Evolutionary conservation across 2,888 invertebrate genomes (phyloP), one percentile per base, ranked within the genome.

Genomic region (Netelia virgata): DNA sequence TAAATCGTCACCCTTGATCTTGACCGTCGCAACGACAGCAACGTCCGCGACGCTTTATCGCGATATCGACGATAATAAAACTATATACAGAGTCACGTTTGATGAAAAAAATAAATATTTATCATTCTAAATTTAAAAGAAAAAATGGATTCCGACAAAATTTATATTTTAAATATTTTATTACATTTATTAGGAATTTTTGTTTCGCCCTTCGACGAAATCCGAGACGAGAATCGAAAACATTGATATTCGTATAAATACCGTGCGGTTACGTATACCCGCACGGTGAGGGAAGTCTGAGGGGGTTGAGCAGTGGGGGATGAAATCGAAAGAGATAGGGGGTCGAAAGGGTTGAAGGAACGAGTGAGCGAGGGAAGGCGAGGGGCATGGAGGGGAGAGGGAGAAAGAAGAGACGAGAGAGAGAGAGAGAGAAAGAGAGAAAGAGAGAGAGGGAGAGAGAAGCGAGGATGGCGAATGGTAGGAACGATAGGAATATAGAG

Each of bases 401-500:
- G 41, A 53, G 11, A 43, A 47, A 1, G 50, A 50, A 23, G 23
- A 23, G 2, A 1, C 23, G 23, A 23, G 59, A 36, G 23, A 57
- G 47, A 73, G 66, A 14, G 66, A 61, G 74, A 18, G 53, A 64
- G 18, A 11, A 10, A 28, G 64, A 3, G 55, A 18, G 23, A 18
- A 28, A 20, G 64, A 63, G 14, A 64, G 36, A 41, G 64, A n/a
- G 61, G 16, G 41, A 43, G 66, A 61, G 59, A 79, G 43, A n/a
- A 14, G 16, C 5, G 11, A 16, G 2, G 68, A 53, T 18, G 50
- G 14, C 16, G 59, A 64, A 55, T 64, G 18, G 64, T 63, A 77
- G 14, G 57, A 57, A 63, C n/a, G 57, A 23, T 20, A 61, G 47
- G 14, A 70, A 78, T 66, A 78, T 64, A 43, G 68, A n/a, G 61